Evolutionary conservation across 2,797 vertebrate genomes (phyloP), one percentile per base, ranked within the genome.

Genomic region (Prunella strophiata): DNA sequence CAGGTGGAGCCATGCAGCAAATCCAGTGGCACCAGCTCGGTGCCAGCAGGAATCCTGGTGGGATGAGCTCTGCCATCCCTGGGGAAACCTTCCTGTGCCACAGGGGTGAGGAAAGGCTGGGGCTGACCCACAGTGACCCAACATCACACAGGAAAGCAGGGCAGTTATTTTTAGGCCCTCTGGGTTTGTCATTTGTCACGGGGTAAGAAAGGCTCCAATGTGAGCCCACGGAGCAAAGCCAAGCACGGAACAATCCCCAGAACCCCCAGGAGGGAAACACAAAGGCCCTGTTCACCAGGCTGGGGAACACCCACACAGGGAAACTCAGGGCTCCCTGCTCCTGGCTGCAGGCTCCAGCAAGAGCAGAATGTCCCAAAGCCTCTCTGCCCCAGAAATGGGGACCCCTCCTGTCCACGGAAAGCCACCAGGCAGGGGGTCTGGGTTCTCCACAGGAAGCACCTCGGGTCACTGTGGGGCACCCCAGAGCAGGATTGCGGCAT

Each of bases 401-500:
- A 30, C 15, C 79, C 81, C n/a, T 57, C 73, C 3, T 0, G 14
- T 30, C 40, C 36, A 45, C 3, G 74, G 17, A 45, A 66, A n/a
- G n/a, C 97, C 95, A 97, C 98, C 85, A 93, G 96, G 95, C 97
- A 97, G n/a, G n/a, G 98, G 95, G 97, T 92, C 94, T 85, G 94
- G 79, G 96, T 97, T 97, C 96, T 96, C 98, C 98, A 52, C 93
- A 51, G 98, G 97, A 98, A 97, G 94, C 67, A 97, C 95, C 98
- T 95, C 94, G 85, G 97, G 96, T 92, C 94, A 92, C 89, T 97
- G 98, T 93, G 87, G 61, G 62, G 95, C 95, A 75, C 75, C 97
- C 98, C 98, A 98, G 98, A 98, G 98, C 98, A 85, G 89, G 87
- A 98, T 97, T 98, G 98, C 98, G 96, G 96, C 94, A 81, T 67